Percentiles rank a stretch among this genome's conserved stretches.
Conservation (phyloP, 2,113 vertebrate genomes). For the Osmerus mordax region DNA sequence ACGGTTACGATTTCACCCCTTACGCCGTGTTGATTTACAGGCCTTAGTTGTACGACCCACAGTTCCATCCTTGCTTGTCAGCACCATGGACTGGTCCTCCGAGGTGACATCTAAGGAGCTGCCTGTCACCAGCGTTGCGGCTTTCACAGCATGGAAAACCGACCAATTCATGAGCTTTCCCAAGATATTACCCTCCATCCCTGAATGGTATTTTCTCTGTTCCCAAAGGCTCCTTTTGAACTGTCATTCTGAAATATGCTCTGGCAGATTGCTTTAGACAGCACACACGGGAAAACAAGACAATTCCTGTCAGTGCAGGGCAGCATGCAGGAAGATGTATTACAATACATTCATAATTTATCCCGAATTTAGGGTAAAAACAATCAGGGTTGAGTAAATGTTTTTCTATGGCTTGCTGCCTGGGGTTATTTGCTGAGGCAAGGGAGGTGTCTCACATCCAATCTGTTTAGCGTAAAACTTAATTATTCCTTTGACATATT, state of each 20-base stretch:
- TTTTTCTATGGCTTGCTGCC: not conserved
- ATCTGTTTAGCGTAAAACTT: not conserved
- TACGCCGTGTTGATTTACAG: no score
- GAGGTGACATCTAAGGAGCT: not conserved
- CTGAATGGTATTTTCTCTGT: not conserved
- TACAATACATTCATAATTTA: not conserved
- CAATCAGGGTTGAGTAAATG: not conserved
- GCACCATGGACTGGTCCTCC: not conserved
- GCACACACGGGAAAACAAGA: not conserved
- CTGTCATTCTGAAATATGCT: not conserved
- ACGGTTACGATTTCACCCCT: no score
- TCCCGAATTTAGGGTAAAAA: not conserved
- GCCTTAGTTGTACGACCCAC: no score
- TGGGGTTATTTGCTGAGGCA: not conserved
- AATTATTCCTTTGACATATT: conserved; percentile 2
- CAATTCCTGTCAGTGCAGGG: not conserved
- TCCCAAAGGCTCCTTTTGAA: not conserved
- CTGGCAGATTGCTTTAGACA: not conserved
- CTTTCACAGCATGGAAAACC: not conserved
- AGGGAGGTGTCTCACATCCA: not conserved
- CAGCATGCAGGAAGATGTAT: not conserved
- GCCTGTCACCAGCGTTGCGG: not conserved
- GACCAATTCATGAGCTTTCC: not conserved
- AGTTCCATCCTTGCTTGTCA: no score
- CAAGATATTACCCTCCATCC: not conserved